Evolutionary conservation across 2,888 invertebrate species (phyloP).

Genomic region (Hirtodrosophila alboralis): DNA sequence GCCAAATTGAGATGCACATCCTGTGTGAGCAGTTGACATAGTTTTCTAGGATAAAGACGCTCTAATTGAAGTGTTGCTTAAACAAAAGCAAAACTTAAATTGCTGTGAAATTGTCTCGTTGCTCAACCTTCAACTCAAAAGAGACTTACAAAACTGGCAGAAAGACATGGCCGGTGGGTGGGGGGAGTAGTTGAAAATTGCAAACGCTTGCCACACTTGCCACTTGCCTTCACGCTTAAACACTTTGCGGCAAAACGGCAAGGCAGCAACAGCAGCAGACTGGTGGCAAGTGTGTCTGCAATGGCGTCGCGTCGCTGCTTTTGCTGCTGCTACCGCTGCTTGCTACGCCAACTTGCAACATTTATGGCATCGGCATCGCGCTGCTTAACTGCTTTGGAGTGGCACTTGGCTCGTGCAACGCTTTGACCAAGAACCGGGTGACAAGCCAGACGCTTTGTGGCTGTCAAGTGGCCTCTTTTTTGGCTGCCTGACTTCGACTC

Average conservation of each 20-base stretch:
- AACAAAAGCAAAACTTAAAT: slow-evolving; percentile 79
- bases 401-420: slow-evolving; percentile 69
- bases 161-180: not conserved
- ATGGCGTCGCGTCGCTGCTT: slow-evolving; percentile 10
- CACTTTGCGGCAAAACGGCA: slow-evolving; percentile 40
- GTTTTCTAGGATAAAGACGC: slow-evolving; percentile 66
- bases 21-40: slow-evolving; percentile 66
- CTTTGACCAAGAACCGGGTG: slow-evolving; percentile 77
- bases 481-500: slow-evolving; percentile 54
- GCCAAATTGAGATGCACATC: slow-evolving; percentile 54
- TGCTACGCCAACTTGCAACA: slow-evolving; percentile 61
- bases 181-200: slow-evolving; percentile 45
- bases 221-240: slow-evolving; percentile 58
- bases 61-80: slow-evolving; percentile 80
- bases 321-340: slow-evolving; percentile 30
- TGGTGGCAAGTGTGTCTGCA: slow-evolving; percentile 27
- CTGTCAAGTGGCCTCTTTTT: slow-evolving; percentile 70
- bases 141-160: slow-evolving; percentile 29
- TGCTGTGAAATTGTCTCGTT: slow-evolving; percentile 68
- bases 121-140: slow-evolving; percentile 1
- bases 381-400: slow-evolving; percentile 75
- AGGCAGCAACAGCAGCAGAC: not conserved
- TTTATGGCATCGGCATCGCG: slow-evolving; percentile 68
- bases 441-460: slow-evolving; percentile 77
- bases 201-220: slow-evolving; percentile 57